Evolutionary conservation across 1,140 invertebrate genomes (phyloP), one percentile per base, ranked within the genome.

Genomic region (Drosophila miranda): DNA sequence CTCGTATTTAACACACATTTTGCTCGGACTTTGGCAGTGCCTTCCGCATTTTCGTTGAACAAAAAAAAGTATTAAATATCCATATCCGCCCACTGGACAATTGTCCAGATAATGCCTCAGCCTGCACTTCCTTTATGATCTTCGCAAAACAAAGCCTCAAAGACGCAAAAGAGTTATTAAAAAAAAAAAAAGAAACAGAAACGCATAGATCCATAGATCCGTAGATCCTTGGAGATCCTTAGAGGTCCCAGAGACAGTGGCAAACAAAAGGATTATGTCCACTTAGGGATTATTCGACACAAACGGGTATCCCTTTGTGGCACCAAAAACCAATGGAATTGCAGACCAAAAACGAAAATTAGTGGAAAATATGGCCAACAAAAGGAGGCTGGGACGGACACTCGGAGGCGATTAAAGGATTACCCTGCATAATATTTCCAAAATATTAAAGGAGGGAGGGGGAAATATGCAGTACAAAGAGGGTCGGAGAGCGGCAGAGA

Each of bases 31-130:
- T 38, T 81, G 58, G 42, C 38, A 53, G 61, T 75, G 72, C 71
- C 72, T 67, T 75, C 64, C 51, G 42, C 34, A 38, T 34, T 48
- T 48, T 23, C 0, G 8, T 34, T 9, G 28, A 28, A 43, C 42
- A 41, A 19, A 19, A 23, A 84, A 86, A 82, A 63, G 81, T 86
- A 82, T 86, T 86, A 75, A 86, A 82, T 86, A 54, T 87, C 82
- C 78, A 82, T 86, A 86, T 86, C 82, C 82, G 74, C 82, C 82
- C 78, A 87, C 79, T 45, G 82, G 84, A 86, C 82, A 86, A 86
- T 75, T 59, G 60, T 3, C 21, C 46, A 61, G 80, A 68, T 79
- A 78, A 71, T 70, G 54, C 73, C 50, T 58, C 70, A 66, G 59
- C 60, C 57, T 59, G 30, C 45, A 53, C 53, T 71, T 66, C 64